Conservation (phyloP, 2,888 invertebrate species). For the Perithous albicinctus region DNA sequence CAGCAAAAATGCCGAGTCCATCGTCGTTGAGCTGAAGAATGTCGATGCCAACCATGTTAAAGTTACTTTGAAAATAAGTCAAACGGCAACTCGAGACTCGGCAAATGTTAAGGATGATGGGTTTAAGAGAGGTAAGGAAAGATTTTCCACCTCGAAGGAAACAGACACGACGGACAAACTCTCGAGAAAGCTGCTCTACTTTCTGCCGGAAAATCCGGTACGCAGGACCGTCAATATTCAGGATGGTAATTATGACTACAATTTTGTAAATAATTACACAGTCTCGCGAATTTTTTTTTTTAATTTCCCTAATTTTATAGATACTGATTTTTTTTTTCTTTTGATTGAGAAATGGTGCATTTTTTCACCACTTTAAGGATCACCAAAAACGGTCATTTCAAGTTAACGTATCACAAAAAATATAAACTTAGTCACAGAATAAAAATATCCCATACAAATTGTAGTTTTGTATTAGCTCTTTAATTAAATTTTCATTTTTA, state of each 20-base stretch:
- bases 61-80: constrained; percentile 48
- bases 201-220: constrained; percentile 20
- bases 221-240: constrained; percentile 21
- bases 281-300: too few species aligned
- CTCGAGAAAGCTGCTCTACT: constrained; percentile 6
- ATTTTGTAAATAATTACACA: background rate
- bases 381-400: too few species aligned
- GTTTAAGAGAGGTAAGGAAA: background rate
- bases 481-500: too few species aligned
- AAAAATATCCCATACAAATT: too few species aligned
- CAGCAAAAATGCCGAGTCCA: constrained; percentile 76
- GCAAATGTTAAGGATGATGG: background rate
- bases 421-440: too few species aligned
- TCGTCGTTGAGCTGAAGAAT: constrained; percentile 48
- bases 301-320: too few species aligned
- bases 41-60: constrained; percentile 65
- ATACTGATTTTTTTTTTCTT: too few species aligned
- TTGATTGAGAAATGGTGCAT: too few species aligned
- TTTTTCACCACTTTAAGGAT: too few species aligned
- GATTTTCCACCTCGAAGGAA: background rate
- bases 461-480: too few species aligned
- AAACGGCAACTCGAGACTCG: background rate
- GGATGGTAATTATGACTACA: constrained; percentile 37
- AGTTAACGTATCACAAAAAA: too few species aligned
- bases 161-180: background rate